phyloP scores from a whole-genome alignment of 2,113 vertebrate species.

The Bubalus kerabau region DNA sequence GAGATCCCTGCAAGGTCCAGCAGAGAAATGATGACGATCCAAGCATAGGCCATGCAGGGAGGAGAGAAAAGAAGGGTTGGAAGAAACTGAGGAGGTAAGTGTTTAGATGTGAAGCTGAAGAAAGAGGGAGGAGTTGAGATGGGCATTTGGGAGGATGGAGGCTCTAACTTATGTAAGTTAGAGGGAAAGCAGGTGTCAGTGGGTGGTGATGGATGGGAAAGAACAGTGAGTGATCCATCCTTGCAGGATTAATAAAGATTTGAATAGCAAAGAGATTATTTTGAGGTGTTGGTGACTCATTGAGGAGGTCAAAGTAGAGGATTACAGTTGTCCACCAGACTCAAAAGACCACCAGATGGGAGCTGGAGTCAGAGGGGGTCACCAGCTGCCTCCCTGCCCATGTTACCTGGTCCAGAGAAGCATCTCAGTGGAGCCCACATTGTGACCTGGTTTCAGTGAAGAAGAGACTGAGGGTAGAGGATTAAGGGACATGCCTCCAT shows the following conservation, averaged over 20 bases:
- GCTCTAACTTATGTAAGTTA: background rate
- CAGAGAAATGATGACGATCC: background rate
- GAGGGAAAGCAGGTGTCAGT: background rate
- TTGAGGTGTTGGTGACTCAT: background rate
- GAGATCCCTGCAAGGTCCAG: background rate
- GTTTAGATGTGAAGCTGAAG: background rate
- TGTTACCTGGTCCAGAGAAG: background rate
- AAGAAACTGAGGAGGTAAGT: background rate
- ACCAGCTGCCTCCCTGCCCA: fast-evolving
- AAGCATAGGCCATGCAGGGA: background rate
- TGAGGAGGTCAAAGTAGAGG: background rate
- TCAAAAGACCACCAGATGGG: background rate
- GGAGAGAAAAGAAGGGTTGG: background rate
- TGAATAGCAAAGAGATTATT: background rate
- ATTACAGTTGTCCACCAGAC: background rate
- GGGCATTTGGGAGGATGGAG: background rate
- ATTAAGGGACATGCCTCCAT: background rate
- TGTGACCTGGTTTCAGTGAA: background rate
- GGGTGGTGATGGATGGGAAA: background rate
- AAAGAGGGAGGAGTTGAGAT: background rate
- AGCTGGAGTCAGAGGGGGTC: background rate
- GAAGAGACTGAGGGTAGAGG: background rate
- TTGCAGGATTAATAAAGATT: background rate
- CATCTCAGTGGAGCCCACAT: background rate
- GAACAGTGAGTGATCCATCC: background rate